Base-by-base conservation (phyloP, 92 coral and sea anemone genomes). In the Bergia sp. region DNA sequence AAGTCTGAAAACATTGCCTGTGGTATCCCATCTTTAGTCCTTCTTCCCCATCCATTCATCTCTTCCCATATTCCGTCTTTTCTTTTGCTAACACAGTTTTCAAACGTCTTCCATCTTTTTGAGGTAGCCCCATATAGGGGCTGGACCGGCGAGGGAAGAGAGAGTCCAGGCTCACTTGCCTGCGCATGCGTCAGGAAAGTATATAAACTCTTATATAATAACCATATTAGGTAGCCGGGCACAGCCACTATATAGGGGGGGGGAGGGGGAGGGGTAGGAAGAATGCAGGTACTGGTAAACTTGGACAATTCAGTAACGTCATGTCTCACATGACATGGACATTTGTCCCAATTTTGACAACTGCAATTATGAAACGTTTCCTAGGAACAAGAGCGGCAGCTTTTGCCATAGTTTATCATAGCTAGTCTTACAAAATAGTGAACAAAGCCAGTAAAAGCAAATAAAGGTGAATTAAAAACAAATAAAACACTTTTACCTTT, bases 81-180 rank as follows among this genome's bases (percentile, higher is more conserved):
- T 87, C 90, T 42, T 79, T 43, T 66, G 12, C 13, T 11, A 47
- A 77, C 78, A 73, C 58, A 88, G 43, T 66, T 81, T 72, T 58
- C 64, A 88, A 88, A 88, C 90, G 66, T 88, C 78, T 88, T 72
- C 77, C 90, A 88, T 86, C 86, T 87, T 87, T 87, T 87, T 58
- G 57, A 6, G 21, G 85, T 87, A 79, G 76, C 76, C 75, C 4
- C 8, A 18, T 21, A 36, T 18, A 77, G 37, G 79, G 73, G 29
- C 29, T 29, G 29, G 29, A 29, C 29, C 29, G 29, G 29, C 29
- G 29, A 29, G 29, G 29, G 29, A 29, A 29, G 29, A 29, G 29
- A 29, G 29, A 29, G 29, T 29, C 29, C 29, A 29, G 29, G 29
- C 29, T 29, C 29, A 29, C 29, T 29, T 29, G 29, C 29, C 29